Evolutionary conservation across 1,140 invertebrate species (phyloP), one percentile per base, ranked within the genome.

Genomic region (Tribolium madens): DNA sequence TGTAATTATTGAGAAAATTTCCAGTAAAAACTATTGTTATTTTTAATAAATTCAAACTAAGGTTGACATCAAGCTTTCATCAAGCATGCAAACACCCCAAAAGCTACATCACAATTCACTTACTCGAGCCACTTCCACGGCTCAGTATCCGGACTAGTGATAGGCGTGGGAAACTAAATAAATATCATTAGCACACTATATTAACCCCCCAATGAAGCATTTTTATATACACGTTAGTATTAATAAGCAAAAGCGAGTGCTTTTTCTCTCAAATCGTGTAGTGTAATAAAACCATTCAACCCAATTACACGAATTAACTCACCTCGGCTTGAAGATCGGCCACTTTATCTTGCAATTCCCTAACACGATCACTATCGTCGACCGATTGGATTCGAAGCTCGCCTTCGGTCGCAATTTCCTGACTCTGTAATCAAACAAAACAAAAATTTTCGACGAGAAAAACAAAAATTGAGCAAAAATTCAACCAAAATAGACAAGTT

Each of bases 251-350:
- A 60, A 60, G 53, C 53, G 47, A 12, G 17, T 50, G 26, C 21
- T 53, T 73, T 73, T 73, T 53, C 4, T 12, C 18, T 18, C 26
- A 72, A 50, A 7, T 72, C 15, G 21, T 13, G 64, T 69, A n/a
- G 42, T 36, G 33, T 70, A 31, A 42, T 70, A 42, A 70, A 70
- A 46, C 33, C 64, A 70, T 15, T 3, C 53, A 60, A 15, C 26
- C 15, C 12, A 52, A 12, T 17, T 13, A 1, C 15, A 48, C 12
- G 9, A 48, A 47, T 21, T 17, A 31, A 48, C 75, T 87, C 88
- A 97, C 96, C 92, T 98, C 96, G 42, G 96, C 95, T 87, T 96
- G 95, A 10, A 97, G 88, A 87, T 97, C 95, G 26, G 92, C 94
- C 74, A 97, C 92, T 86, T 94, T 94, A 87, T 97, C 96, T 86